phyloP scores from a whole-genome alignment of 2,113 vertebrate genomes.

The Erythrocercus mccallii region DNA sequence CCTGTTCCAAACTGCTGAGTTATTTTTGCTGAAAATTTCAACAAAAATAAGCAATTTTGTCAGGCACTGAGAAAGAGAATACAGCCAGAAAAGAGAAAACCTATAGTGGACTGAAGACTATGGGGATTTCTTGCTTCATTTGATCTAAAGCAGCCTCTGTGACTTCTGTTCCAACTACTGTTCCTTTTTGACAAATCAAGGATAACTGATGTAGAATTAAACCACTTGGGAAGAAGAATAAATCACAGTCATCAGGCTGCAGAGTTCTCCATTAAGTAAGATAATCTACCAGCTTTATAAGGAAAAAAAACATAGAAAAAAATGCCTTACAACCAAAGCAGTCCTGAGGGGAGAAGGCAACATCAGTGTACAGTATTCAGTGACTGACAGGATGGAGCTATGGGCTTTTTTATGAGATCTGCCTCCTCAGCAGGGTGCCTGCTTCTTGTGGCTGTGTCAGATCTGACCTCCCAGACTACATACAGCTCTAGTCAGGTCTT shows the following conservation, averaged over 20 bases:
- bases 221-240: neutral
- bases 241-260: neutral
- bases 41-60: neutral
- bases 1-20: neutral
- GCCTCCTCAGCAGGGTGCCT: neutral
- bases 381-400: neutral
- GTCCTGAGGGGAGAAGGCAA: neutral
- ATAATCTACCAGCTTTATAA: neutral
- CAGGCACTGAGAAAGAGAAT: neutral
- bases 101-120: neutral
- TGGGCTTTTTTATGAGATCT: neutral
- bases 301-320: neutral
- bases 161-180: neutral
- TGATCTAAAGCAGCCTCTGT: neutral
- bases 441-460: neutral
- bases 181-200: neutral
- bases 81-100: neutral
- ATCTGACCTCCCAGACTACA: neutral
- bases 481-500: accelerated
- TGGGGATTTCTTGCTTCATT: neutral
- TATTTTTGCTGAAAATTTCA: neutral
- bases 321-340: neutral
- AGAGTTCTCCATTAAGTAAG: neutral
- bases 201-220: neutral
- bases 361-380: neutral